A percentile compares a stretch with the other conserved stretches of the same genome.
These are phyloP conservation scores for Hippoglossus stenolepis DNA, from an alignment of 2,113 vertebrate genomes.

Conservation along the genomic window DNA sequence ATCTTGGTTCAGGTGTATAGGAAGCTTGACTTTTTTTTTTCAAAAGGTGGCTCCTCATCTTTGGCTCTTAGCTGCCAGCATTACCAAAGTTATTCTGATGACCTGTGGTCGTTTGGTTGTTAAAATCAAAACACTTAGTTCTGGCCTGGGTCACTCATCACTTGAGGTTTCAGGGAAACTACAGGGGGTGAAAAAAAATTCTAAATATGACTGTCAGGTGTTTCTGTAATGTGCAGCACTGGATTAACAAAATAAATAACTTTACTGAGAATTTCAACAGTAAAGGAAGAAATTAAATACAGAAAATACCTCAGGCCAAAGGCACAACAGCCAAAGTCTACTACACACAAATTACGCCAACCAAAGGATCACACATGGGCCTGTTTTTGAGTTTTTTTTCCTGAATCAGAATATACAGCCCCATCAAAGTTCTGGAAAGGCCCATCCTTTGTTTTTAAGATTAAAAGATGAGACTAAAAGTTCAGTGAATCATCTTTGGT, in stretches of 20 bases:
- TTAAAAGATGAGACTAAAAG: neutral
- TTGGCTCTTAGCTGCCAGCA: constrained; percentile 42
- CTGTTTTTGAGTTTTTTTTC: neutral
- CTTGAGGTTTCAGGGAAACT: neutral
- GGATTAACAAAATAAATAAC: neutral
- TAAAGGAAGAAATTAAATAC: neutral
- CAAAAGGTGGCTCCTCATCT: constrained; percentile 5
- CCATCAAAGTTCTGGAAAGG: neutral
- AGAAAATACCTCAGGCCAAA: constrained; percentile 40
- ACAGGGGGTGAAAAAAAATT: neutral
- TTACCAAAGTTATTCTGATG: neutral
- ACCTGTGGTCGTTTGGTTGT: neutral
- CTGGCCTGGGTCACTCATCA: neutral
- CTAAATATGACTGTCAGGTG: neutral
- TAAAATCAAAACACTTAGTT: neutral
- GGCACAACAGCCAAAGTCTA: constrained; percentile 56
- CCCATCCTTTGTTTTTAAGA: neutral
- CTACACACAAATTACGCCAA: constrained; percentile 28
- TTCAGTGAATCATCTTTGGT: neutral
- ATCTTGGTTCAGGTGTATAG: neutral
- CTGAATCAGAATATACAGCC: constrained; percentile 29
- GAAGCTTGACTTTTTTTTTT: neutral
- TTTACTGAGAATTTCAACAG: neutral
- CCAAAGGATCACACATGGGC: constrained; percentile 2
- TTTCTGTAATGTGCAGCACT: neutral